phyloP scores from a whole-genome alignment of 2,797 vertebrate species.

The Malacoraja senta region DNA sequence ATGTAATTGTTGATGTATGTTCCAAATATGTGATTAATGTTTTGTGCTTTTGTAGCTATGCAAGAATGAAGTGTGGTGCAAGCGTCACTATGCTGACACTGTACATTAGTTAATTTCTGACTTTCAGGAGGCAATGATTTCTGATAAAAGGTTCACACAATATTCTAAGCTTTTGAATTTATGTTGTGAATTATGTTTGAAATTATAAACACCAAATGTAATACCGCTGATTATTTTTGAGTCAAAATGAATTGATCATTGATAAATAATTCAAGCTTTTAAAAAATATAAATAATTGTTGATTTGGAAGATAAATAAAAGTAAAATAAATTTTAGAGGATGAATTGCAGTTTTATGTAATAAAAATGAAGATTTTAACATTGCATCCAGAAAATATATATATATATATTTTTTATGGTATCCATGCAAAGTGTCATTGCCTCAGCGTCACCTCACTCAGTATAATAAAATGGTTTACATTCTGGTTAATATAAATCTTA shows the following conservation, averaged over 20 bases:
- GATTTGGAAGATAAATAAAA: conserved; percentile 12
- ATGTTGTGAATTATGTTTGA: conserved; percentile 9
- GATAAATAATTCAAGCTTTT: conserved; percentile 1
- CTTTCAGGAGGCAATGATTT: background rate
- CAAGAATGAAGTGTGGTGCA: conserved; percentile 15
- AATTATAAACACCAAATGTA: background rate
- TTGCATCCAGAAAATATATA: background rate
- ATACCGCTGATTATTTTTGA: conserved; percentile 6
- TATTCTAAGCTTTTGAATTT: conserved; percentile 27
- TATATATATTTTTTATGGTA: background rate
- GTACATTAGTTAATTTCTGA: conserved; percentile 13
- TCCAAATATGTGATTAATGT: background rate
- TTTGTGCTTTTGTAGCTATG: conserved; percentile 9
- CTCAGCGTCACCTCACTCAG: background rate
- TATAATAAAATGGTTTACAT: too few relatives aligned
- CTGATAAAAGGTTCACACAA: background rate
- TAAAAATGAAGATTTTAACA: background rate
- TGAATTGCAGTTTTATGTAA: background rate
- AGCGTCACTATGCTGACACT: background rate
- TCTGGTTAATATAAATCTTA: background rate
- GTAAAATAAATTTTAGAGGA: background rate
- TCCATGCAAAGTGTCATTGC: background rate
- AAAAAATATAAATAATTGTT: background rate
- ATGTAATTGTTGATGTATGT: conserved; percentile 29
- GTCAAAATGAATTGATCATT: background rate